phyloP scores from a whole-genome alignment of 2,113 vertebrate species.

The Rhodinocichla rosea region DNA sequence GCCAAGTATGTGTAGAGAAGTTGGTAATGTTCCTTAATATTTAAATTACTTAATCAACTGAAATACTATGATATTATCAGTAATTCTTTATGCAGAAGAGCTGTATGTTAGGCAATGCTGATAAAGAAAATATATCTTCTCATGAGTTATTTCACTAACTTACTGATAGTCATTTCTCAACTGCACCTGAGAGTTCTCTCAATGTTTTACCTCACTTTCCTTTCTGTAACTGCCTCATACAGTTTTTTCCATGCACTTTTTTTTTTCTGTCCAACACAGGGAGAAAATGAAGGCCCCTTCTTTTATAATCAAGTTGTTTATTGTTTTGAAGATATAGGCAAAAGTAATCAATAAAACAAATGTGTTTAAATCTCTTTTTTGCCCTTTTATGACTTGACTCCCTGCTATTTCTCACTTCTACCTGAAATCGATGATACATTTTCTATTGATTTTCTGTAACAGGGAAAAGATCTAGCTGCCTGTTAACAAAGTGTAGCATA shows the following conservation, averaged over 20 bases:
- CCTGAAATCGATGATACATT: slow-evolving; percentile 1
- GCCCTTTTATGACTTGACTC: neutral
- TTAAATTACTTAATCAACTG: neutral
- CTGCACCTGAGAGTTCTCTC: neutral
- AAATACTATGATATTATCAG: neutral
- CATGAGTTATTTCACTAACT: neutral
- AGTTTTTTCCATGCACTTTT: neutral
- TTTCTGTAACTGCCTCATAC: neutral
- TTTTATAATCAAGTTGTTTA: neutral
- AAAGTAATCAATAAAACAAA: slow-evolving; percentile 19
- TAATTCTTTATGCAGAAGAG: neutral
- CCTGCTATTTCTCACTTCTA: neutral
- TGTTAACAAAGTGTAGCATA: neutral
- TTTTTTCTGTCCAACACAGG: neutral
- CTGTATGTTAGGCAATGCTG: neutral
- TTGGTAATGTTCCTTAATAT: neutral
- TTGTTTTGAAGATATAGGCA: neutral
- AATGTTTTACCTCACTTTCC: neutral
- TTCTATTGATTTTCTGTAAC: neutral
- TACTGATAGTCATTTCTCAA: neutral
- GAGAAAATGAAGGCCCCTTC: neutral
- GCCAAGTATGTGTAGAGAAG: neutral
- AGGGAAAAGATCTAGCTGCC: neutral
- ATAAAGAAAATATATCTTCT: neutral
- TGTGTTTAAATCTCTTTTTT: neutral